phyloP scores from a whole-genome alignment of 2,888 invertebrate species.

The Synanthedon myopaeformis region DNA sequence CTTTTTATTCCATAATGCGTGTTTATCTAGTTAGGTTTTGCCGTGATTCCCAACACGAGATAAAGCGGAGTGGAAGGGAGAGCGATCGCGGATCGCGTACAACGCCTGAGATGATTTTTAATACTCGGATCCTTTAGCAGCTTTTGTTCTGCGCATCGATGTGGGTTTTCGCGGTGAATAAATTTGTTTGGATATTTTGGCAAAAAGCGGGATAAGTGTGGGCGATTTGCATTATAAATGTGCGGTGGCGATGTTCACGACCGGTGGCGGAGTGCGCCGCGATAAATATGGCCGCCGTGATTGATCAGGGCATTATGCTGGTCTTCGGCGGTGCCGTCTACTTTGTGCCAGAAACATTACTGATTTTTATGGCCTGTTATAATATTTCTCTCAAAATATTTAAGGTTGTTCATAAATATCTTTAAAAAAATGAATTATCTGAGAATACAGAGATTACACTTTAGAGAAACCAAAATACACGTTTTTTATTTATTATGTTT shows the following conservation, averaged over 20 bases:
- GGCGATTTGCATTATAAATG: slow-evolving; percentile 52
- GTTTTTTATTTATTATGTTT: too few species aligned
- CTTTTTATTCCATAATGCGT: slow-evolving; percentile 16
- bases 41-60: slow-evolving; percentile 16
- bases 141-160: slow-evolving; percentile 1
- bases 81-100: slow-evolving; percentile 3
- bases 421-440: too few species aligned
- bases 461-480: too few species aligned
- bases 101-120: slow-evolving; percentile 20
- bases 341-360: not conserved
- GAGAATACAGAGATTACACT: too few species aligned
- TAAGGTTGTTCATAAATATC: too few species aligned
- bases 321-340: not conserved
- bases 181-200: slow-evolving; percentile 53
- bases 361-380: not conserved
- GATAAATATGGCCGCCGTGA: slow-evolving; percentile 33
- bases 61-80: slow-evolving; percentile 6
- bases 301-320: slow-evolving; percentile 23
- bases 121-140: slow-evolving; percentile 9
- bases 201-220: slow-evolving; percentile 54
- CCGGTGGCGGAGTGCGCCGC: slow-evolving; percentile 16
- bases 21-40: slow-evolving; percentile 29
- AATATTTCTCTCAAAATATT: too few species aligned
- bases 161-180: slow-evolving; percentile 38
- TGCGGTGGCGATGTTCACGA: slow-evolving; percentile 23